These are phyloP conservation scores for Taxidea taxus DNA, from an alignment of 2,113 vertebrate genomes.

Conservation along the genomic window DNA sequence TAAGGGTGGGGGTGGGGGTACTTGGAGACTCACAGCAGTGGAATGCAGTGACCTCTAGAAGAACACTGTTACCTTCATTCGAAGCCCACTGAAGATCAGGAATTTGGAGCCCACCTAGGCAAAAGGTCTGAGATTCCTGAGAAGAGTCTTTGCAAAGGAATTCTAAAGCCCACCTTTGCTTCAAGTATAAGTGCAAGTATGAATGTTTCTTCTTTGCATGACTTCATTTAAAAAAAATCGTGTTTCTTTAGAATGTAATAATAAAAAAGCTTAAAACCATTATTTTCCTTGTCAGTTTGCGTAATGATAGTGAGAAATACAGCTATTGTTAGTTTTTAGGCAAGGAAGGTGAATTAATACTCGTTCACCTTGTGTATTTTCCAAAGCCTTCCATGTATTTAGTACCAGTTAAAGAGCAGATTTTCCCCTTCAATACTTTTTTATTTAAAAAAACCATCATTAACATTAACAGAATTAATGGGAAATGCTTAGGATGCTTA, in stretches of 20 bases:
- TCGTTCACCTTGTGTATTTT: background rate
- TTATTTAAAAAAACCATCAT: background rate
- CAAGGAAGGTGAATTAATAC: background rate
- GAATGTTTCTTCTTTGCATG: background rate
- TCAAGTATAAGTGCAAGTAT: background rate
- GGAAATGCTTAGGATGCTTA: background rate
- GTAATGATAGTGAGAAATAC: background rate
- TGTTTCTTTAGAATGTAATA: background rate
- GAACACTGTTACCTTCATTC: background rate
- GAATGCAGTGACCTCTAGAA: background rate
- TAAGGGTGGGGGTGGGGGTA: too few relatives aligned
- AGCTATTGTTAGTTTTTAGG: background rate
- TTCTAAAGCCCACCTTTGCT: background rate
- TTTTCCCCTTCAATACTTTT: background rate
- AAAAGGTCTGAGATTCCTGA: background rate
- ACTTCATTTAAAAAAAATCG: background rate
- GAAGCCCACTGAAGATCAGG: fast-evolving
- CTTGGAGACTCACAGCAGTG: fast-evolving
- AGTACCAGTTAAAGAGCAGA: background rate
- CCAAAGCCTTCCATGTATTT: background rate
- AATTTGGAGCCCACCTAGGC: background rate
- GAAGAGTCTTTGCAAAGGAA: background rate
- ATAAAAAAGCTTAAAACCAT: background rate
- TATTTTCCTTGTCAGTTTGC: background rate
- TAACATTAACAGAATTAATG: background rate